Conservation (phyloP, 2,888 invertebrate species). For the Drosophila mimetica region DNA sequence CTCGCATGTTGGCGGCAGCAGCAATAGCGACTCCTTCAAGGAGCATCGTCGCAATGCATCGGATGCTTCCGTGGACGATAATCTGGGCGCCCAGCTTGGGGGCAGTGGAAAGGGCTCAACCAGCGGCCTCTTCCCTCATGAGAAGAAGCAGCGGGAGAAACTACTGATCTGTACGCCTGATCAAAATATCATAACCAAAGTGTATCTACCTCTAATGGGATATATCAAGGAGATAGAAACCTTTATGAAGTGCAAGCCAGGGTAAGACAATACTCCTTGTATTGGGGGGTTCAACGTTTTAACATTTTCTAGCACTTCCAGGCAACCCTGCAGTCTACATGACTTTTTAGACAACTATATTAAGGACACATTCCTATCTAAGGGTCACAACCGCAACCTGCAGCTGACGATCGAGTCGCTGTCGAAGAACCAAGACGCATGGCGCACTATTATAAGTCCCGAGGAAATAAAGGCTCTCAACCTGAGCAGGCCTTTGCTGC, state of each 20-base stretch:
- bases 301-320: conserved; percentile 56
- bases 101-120: conserved; percentile 71
- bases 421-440: conserved; percentile 90
- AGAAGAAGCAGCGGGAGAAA: conserved; percentile 85
- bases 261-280: conserved; percentile 84
- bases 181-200: conserved; percentile 90
- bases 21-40: conserved; percentile 65
- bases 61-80: conserved; percentile 83
- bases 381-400: conserved; percentile 87
- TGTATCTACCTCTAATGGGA: conserved; percentile 92
- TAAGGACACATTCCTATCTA: conserved; percentile 92
- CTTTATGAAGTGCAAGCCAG: conserved; percentile 86
- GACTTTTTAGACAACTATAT: conserved; percentile 94
- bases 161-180: conserved; percentile 91
- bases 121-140: conserved; percentile 59
- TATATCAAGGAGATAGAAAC: conserved; percentile 94
- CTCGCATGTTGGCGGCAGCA: conserved; percentile 69
- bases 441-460: conserved; percentile 90
- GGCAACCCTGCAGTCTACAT: conserved; percentile 90
- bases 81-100: conserved; percentile 63
- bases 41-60: conserved; percentile 84
- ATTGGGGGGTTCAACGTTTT: not conserved
- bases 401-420: conserved; percentile 87
- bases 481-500: conserved; percentile 87
- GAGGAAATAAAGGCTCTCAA: conserved; percentile 88